These are phyloP conservation scores for Parazoanthus swiftii DNA, from an alignment of 92 coral and sea anemone species.

Conservation along the genomic window DNA sequence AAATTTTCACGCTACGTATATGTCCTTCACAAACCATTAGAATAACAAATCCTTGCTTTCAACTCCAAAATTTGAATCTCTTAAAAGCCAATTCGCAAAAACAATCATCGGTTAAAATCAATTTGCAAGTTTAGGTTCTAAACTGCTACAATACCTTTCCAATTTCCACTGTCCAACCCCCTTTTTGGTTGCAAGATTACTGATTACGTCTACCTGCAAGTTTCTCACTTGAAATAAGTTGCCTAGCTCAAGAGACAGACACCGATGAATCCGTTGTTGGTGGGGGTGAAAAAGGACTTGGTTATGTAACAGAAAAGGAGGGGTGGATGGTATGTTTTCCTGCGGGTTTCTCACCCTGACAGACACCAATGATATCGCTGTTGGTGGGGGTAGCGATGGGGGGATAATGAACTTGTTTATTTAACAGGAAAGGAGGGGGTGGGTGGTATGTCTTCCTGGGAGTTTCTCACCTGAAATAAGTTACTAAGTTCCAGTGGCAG, in stretches of 20 bases:
- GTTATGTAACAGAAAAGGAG: background rate
- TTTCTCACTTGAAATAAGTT: constrained; percentile 76
- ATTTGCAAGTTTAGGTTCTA: no score
- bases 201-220: background rate
- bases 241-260: constrained; percentile 81
- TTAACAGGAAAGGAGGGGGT: background rate
- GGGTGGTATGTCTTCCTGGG: background rate
- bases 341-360: constrained; percentile 62
- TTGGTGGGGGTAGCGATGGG: constrained; percentile 58
- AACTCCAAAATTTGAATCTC: no score
- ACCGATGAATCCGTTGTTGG: constrained; percentile 86
- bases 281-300: background rate
- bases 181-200: no score
- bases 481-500: constrained; percentile 82
- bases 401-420: background rate
- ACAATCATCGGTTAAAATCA: no score
- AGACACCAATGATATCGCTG: constrained; percentile 85
- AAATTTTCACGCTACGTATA: no score
- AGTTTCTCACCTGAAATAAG: constrained; percentile 74
- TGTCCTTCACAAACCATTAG: no score
- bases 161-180: no score
- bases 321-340: background rate
- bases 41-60: no score
- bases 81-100: no score
- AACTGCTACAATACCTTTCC: no score